A percentile compares a stretch with the other conserved stretches of the same genome.
Evolutionary conservation across 2,888 invertebrate species (phyloP).

Genomic region (Erebia aethiops): DNA sequence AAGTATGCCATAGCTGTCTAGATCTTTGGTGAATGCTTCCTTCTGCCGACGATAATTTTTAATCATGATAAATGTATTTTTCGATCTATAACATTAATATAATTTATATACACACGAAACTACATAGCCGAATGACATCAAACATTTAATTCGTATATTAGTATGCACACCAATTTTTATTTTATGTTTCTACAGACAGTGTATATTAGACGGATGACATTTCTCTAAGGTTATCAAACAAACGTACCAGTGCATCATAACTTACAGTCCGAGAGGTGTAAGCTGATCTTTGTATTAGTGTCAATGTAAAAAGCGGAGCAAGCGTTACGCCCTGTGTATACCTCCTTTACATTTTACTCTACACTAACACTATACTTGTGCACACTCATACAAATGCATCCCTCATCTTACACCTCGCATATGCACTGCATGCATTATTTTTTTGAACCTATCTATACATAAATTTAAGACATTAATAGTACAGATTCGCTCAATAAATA

Average conservation of each 20-base stretch:
- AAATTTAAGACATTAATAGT: slow-evolving; percentile 31
- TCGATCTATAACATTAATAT: slow-evolving; percentile 11
- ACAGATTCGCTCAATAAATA: slow-evolving; percentile 29
- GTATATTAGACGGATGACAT: slow-evolving; percentile 41
- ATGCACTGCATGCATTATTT: background rate
- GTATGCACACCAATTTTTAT: slow-evolving; percentile 34
- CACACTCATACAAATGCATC: too few species aligned
- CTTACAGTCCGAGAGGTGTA: slow-evolving; percentile 21
- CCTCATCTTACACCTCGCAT: too few species aligned
- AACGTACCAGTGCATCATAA: slow-evolving; percentile 22
- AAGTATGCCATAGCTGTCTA: background rate
- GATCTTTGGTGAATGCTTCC: background rate
- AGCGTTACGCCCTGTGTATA: too few species aligned
- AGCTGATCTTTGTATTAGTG: too few species aligned
- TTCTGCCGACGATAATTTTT: too few species aligned
- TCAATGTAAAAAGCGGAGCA: too few species aligned
- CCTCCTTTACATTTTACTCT: too few species aligned
- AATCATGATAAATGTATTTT: background rate
- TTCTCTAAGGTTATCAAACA: slow-evolving; percentile 33
- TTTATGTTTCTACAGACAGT: slow-evolving; percentile 37
- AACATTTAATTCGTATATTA: slow-evolving; percentile 38
- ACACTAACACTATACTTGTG: too few species aligned
- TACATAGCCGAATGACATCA: slow-evolving; percentile 29
- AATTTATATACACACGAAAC: slow-evolving; percentile 28
- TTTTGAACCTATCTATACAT: slow-evolving; percentile 36